A percentile compares a stretch with the other conserved stretches of the same genome.
These are phyloP conservation scores for Stichodactyla helianthus DNA, from an alignment of 64 coral and sea anemone genomes.

Conservation along the genomic window DNA sequence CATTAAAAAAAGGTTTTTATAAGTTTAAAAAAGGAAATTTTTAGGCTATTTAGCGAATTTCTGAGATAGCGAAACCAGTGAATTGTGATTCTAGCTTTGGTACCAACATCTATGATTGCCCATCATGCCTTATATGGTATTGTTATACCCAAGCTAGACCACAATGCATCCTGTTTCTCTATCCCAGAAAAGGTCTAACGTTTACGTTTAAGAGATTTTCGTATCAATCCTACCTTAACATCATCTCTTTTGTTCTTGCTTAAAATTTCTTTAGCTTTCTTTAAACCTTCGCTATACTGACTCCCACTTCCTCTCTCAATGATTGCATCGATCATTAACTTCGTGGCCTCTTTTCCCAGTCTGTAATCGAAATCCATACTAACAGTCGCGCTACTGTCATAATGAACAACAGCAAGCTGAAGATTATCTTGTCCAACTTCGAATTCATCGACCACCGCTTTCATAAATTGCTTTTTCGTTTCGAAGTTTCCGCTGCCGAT, in stretches of 20 bases:
- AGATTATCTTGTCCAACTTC: slow-evolving; percentile 14
- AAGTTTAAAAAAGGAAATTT: no score
- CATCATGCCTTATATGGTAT: no score
- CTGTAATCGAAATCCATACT: neutral
- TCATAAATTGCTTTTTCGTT: slow-evolving; percentile 52
- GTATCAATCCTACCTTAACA: slow-evolving; percentile 15
- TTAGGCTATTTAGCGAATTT: no score
- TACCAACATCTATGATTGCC: no score
- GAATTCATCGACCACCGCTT: slow-evolving; percentile 60
- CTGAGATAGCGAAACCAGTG: no score
- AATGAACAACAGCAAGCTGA: slow-evolving; percentile 1
- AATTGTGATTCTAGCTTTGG: no score
- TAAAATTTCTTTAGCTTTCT: slow-evolving; percentile 17
- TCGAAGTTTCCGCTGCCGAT: slow-evolving; percentile 46
- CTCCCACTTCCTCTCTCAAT: neutral
- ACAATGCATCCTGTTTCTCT: no score
- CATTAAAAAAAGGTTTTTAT: no score
- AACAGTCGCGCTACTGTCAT: neutral
- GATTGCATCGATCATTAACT: neutral
- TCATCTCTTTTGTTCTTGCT: slow-evolving; percentile 17
- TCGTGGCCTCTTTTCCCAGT: neutral
- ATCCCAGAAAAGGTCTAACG: no score
- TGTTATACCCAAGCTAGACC: no score
- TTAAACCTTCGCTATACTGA: slow-evolving; percentile 14
- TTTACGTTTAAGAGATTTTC: no score